phyloP scores from a whole-genome alignment of 1,140 invertebrate genomes.

The Tetraneura akinire region DNA sequence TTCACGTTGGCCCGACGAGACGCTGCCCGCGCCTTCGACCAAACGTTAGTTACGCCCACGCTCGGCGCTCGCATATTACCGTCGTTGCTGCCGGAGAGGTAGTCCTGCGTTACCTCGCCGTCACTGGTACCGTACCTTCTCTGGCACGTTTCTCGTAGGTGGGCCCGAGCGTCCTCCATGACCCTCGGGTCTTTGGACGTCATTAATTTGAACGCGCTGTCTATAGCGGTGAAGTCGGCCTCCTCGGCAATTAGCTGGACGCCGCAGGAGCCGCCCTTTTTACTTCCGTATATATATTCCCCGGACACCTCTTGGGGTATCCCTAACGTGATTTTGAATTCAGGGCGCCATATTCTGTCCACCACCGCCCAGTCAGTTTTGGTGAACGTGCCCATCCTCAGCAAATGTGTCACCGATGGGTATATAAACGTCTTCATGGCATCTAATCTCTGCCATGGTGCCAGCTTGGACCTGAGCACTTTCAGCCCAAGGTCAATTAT shows the following conservation, averaged over 20 bases:
- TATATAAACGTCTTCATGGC: not conserved
- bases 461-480: not conserved
- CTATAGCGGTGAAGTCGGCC: not conserved
- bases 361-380: not conserved
- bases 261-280: fast-evolving
- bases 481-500: fast-evolving
- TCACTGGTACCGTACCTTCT: too few relatives aligned
- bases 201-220: not conserved
- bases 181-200: fast-evolving
- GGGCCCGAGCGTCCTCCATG: fast-evolving
- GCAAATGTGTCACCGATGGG: not conserved
- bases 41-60: not conserved
- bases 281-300: not conserved
- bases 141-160: not conserved
- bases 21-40: not conserved
- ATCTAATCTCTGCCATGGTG: not conserved
- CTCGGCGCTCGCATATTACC: not conserved
- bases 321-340: fast-evolving
- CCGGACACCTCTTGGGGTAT: not conserved
- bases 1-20: not conserved
- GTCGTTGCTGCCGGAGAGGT: not conserved
- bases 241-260: fast-evolving
- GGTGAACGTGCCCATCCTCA: not conserved
- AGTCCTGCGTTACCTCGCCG: not conserved
- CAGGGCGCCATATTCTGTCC: fast-evolving